Conservation (phyloP, 2,888 invertebrate species). For the Xanthorhoe designata region DNA sequence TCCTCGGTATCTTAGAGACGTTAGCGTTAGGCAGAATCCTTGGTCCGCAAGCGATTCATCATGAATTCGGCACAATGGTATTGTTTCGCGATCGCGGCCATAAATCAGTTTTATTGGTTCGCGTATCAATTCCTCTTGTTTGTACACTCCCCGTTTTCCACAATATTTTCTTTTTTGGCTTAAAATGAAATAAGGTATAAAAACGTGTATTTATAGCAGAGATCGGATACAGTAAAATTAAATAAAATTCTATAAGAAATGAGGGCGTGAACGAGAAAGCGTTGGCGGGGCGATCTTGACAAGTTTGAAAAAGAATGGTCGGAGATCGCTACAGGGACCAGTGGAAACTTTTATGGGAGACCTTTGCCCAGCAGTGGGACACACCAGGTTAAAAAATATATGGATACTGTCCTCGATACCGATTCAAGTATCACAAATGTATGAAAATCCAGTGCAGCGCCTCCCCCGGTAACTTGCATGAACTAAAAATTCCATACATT, state of each 20-base stretch:
- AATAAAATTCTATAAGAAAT: not conserved
- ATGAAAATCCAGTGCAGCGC: no score
- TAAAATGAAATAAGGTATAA: not conserved
- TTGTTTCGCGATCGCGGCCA: constrained; percentile 52
- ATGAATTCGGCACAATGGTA: constrained; percentile 49
- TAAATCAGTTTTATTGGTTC: constrained; percentile 62
- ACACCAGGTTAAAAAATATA: no score
- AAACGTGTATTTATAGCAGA: not conserved
- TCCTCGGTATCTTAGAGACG: constrained; percentile 1
- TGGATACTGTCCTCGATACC: no score
- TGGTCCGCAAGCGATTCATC: constrained; percentile 33
- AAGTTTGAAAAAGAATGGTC: no score
- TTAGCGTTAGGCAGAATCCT: not conserved
- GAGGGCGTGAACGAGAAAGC: no score
- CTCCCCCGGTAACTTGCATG: no score
- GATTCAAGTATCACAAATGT: no score
- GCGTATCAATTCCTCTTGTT: constrained; percentile 51
- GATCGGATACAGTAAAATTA: not conserved
- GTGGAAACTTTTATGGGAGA: no score
- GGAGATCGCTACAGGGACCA: no score
- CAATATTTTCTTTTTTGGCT: constrained; percentile 22
- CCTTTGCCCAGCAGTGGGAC: no score
- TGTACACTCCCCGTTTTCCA: constrained; percentile 33
- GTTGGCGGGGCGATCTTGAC: no score
- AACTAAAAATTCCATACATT: no score